phyloP scores from a whole-genome alignment of 1,140 invertebrate genomes.

The Sesamia nonagrioides region DNA sequence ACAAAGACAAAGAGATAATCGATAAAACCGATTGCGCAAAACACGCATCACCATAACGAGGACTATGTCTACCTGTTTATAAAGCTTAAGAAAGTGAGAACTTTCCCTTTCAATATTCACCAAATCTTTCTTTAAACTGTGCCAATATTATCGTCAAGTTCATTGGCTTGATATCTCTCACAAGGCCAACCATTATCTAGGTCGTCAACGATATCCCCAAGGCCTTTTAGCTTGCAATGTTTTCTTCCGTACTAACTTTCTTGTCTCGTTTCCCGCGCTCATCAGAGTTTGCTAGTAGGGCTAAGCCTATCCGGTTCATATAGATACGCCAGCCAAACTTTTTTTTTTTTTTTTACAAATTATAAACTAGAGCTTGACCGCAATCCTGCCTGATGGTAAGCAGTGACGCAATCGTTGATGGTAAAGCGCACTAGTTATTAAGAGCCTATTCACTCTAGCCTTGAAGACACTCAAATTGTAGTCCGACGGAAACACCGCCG shows the following conservation, averaged over 20 bases:
- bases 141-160: slow-evolving; percentile 43
- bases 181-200: slow-evolving; percentile 30
- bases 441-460: too few relatives aligned
- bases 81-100: too few relatives aligned
- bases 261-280: slow-evolving; percentile 13
- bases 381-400: too few relatives aligned
- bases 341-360: too few relatives aligned
- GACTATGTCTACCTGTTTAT: too few relatives aligned
- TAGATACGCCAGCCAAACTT: not conserved
- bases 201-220: slow-evolving; percentile 39
- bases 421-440: too few relatives aligned
- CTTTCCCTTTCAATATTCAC: slow-evolving; percentile 1
- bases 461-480: too few relatives aligned
- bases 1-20: too few relatives aligned
- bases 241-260: slow-evolving; percentile 35
- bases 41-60: not conserved
- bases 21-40: too few relatives aligned
- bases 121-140: slow-evolving; percentile 25
- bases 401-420: too few relatives aligned
- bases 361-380: too few relatives aligned
- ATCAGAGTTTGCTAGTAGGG: slow-evolving; percentile 25
- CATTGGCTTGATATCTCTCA: slow-evolving; percentile 47
- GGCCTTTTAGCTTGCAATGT: slow-evolving; percentile 21
- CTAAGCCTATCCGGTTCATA: slow-evolving; percentile 13
- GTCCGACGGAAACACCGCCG: too few relatives aligned